These are phyloP conservation scores for Syngnathoides biaculeatus DNA, from an alignment of 2,113 vertebrate genomes.

Conservation along the genomic window DNA sequence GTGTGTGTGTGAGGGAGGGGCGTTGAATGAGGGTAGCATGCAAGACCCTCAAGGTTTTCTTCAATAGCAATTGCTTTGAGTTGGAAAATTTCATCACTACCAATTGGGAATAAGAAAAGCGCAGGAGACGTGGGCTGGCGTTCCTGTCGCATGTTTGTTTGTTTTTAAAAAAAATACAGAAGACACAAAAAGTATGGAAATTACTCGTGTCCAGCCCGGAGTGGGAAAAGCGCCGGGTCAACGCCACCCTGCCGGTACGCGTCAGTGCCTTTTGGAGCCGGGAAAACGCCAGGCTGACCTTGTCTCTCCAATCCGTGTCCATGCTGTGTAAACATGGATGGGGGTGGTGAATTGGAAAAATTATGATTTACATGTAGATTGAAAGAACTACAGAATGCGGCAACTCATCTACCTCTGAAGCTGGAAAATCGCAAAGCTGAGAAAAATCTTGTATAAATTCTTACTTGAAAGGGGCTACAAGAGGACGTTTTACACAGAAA, in stretches of 20 bases:
- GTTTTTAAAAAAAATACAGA: background rate
- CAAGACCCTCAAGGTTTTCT: background rate
- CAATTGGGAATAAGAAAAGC: background rate
- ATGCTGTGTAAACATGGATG: too few relatives aligned
- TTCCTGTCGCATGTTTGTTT: background rate
- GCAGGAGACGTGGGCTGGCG: background rate
- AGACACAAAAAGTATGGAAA: background rate
- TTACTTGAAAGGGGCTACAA: background rate
- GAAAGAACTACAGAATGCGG: too few relatives aligned
- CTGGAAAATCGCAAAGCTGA: background rate
- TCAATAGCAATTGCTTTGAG: background rate
- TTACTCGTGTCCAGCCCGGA: background rate
- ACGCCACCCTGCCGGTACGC: too few relatives aligned
- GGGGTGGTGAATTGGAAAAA: background rate
- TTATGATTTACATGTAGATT: too few relatives aligned
- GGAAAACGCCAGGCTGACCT: too few relatives aligned
- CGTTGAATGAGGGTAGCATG: background rate
- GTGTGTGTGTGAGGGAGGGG: too few relatives aligned
- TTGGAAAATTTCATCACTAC: background rate
- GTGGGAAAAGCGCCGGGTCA: too few relatives aligned
- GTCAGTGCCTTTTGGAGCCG: too few relatives aligned
- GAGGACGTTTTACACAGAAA: background rate
- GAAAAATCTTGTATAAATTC: too few relatives aligned
- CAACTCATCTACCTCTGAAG: background rate
- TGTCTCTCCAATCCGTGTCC: too few relatives aligned